Conservation (phyloP, 2,113 vertebrate genomes). For the Rynchops niger region DNA sequence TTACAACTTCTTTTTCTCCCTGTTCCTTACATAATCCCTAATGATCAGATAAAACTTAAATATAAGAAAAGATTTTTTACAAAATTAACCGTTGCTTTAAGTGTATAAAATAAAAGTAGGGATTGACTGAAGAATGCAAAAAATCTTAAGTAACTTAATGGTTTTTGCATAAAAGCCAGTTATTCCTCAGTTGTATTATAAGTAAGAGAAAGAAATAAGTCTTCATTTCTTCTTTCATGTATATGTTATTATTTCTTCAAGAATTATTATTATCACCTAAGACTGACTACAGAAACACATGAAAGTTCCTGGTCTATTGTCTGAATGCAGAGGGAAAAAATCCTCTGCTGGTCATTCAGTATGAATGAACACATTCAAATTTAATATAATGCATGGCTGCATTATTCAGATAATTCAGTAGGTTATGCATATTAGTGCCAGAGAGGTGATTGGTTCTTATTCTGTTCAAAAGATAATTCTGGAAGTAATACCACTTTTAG, state of each 20-base stretch:
- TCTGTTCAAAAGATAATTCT: neutral
- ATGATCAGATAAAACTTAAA: neutral
- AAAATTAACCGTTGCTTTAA: neutral
- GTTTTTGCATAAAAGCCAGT: neutral
- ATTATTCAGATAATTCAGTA: neutral
- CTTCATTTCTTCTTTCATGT: neutral
- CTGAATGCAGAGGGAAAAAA: neutral
- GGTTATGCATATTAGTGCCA: neutral
- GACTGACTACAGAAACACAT: neutral
- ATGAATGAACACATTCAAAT: neutral
- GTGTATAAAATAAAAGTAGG: neutral
- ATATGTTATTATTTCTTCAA: neutral
- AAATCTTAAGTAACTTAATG: neutral
- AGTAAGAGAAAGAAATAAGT: neutral
- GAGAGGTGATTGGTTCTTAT: neutral
- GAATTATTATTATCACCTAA: neutral
- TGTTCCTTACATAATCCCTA: neutral
- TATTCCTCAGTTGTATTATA: neutral
- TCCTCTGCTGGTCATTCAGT: neutral
- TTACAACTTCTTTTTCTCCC: neutral
- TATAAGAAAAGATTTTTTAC: neutral
- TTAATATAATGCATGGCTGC: neutral
- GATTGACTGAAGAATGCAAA: neutral
- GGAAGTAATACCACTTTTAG: neutral
- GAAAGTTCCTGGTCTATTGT: neutral